Conservation (phyloP, 2,113 vertebrate genomes). For the Syngnathoides biaculeatus region DNA sequence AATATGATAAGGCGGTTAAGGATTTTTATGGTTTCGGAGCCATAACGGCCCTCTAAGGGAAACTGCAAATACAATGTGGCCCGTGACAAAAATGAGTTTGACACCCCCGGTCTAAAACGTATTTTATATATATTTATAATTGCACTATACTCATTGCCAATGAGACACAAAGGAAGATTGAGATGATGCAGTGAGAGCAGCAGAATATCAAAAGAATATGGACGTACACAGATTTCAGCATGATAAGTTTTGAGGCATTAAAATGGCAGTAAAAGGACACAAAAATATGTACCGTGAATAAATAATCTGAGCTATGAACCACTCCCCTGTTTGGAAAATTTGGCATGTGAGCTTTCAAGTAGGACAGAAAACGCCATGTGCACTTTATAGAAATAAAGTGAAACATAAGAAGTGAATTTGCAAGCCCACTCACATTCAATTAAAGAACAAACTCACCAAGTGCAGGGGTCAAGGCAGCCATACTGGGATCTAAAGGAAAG, state of each 20-base stretch:
- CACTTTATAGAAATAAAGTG: neutral
- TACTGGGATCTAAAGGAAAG: constrained; percentile 89
- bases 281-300: neutral
- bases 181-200: neutral
- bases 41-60: too few species aligned
- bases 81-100: too few species aligned
- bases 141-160: neutral
- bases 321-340: constrained; percentile 23
- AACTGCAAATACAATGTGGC: too few species aligned
- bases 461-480: constrained; percentile 85
- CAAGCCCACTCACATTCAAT: constrained; percentile 5
- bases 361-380: constrained; percentile 9
- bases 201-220: neutral
- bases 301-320: neutral
- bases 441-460: constrained; percentile 81
- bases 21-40: too few species aligned
- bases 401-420: constrained; percentile 4
- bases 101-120: too few species aligned
- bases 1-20: too few species aligned
- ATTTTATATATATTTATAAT: neutral
- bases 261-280: neutral
- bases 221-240: neutral
- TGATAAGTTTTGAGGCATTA: neutral
- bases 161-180: neutral
- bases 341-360: constrained; percentile 29